These are phyloP conservation scores for Cataglyphis altisquamis DNA, from an alignment of 2,888 invertebrate species.

Conservation along the genomic window DNA sequence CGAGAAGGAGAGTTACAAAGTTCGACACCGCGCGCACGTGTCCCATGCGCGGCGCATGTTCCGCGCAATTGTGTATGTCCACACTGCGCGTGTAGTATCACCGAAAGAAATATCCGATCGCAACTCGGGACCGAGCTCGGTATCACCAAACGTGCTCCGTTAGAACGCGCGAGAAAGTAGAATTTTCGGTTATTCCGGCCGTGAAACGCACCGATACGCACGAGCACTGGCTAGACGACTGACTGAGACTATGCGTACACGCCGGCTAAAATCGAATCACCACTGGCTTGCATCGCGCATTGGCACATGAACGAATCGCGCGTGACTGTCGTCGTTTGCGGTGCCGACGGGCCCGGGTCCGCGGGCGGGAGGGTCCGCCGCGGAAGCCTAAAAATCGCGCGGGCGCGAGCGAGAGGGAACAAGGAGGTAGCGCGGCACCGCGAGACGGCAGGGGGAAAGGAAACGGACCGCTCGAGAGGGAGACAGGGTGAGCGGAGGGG, in stretches of 20 bases:
- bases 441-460: slow-evolving; percentile 53
- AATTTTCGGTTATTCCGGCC: neutral
- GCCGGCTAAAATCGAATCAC: slow-evolving; percentile 70
- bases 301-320: slow-evolving; percentile 73
- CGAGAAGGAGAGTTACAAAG: slow-evolving; percentile 29
- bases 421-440: slow-evolving; percentile 41
- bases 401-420: slow-evolving; percentile 56
- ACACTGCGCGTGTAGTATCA: neutral
- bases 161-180: neutral
- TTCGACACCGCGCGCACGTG: slow-evolving; percentile 63
- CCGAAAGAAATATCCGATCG: slow-evolving; percentile 6
- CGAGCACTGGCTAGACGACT: slow-evolving; percentile 58
- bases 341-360: slow-evolving; percentile 21
- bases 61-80: slow-evolving; percentile 26
- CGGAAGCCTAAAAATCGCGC: slow-evolving; percentile 60
- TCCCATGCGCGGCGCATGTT: slow-evolving; percentile 64
- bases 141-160: neutral
- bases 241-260: slow-evolving; percentile 52
- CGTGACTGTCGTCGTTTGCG: slow-evolving; percentile 68
- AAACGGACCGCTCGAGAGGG: slow-evolving; percentile 18
- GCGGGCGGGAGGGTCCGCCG: slow-evolving; percentile 39
- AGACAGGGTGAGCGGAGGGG: neutral
- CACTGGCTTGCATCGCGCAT: slow-evolving; percentile 75
- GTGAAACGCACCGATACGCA: slow-evolving; percentile 51
- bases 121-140: neutral